These are phyloP conservation scores for Ploceus nigricollis DNA, from an alignment of 2,113 vertebrate species.

Conservation along the genomic window DNA sequence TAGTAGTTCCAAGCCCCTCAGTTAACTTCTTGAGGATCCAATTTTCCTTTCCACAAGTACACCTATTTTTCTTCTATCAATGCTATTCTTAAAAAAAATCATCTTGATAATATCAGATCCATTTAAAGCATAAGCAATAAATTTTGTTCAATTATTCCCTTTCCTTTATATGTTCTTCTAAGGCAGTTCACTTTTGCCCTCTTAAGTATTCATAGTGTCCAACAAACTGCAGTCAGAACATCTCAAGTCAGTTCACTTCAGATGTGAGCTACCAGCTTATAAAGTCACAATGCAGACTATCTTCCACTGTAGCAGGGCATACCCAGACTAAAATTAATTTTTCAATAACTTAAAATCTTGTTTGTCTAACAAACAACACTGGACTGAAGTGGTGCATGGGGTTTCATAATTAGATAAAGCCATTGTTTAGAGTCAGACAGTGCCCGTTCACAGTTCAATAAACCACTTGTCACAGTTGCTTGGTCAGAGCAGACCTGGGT, in stretches of 20 bases:
- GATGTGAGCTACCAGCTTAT: neutral
- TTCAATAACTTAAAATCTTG: slow-evolving; percentile 31
- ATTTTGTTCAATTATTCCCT: neutral
- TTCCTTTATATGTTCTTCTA: neutral
- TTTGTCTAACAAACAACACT: slow-evolving; percentile 37
- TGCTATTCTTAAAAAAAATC: neutral
- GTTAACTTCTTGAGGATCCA: neutral
- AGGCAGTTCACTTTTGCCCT: neutral
- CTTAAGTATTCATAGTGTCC: neutral
- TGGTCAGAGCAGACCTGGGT: slow-evolving; percentile 78
- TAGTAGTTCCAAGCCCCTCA: neutral
- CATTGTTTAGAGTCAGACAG: slow-evolving; percentile 77
- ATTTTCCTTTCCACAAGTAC: neutral
- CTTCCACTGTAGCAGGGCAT: neutral
- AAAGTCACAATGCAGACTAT: neutral
- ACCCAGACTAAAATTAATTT: slow-evolving; percentile 18
- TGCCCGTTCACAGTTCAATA: slow-evolving; percentile 83
- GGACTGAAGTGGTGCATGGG: slow-evolving; percentile 46
- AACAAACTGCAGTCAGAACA: neutral
- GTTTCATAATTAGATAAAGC: slow-evolving; percentile 81
- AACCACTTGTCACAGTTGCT: slow-evolving; percentile 85
- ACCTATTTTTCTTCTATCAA: neutral
- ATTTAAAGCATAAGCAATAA: neutral
- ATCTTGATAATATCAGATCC: neutral
- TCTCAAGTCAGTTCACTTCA: neutral